A percentile compares a stretch with the other conserved stretches of the same genome.
phyloP scores from a whole-genome alignment of 2,113 vertebrate genomes.

The Malurus melanocephalus region DNA sequence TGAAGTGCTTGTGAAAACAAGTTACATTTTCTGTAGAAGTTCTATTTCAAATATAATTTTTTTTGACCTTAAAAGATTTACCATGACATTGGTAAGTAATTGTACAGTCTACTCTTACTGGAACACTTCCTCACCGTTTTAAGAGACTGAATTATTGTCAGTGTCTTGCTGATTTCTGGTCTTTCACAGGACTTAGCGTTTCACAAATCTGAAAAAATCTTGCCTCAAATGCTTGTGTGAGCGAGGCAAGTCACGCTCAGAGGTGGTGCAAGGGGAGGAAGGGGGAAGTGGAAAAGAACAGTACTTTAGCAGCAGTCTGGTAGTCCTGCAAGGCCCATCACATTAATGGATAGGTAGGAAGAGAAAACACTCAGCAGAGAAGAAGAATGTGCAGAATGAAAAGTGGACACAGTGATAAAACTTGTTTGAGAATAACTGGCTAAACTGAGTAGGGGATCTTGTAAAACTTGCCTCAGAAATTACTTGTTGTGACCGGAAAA shows the following conservation, averaged over 20 bases:
- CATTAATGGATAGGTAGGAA: background rate
- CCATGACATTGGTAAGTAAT: background rate
- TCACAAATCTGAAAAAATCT: background rate
- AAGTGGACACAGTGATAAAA: background rate
- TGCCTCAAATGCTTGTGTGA: background rate
- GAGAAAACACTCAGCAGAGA: background rate
- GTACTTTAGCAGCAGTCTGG: rapidly evolving
- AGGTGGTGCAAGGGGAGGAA: background rate
- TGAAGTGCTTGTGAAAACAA: background rate
- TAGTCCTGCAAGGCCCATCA: background rate
- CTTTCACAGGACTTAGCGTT: background rate
- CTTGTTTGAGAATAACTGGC: background rate
- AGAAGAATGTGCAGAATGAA: background rate
- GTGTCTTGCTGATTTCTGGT: background rate
- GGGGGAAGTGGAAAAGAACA: background rate
- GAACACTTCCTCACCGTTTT: background rate
- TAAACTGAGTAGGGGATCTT: background rate
- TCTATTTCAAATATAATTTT: background rate
- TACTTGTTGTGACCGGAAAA: background rate
- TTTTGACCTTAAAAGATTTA: background rate
- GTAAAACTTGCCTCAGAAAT: background rate
- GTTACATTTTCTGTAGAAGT: background rate
- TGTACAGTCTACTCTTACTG: background rate
- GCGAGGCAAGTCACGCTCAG: background rate
- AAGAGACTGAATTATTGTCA: background rate